Evolutionary conservation across 2,797 vertebrate genomes (phyloP), one percentile per base, ranked within the genome.

Genomic region (Phyllotis vaccarum): DNA sequence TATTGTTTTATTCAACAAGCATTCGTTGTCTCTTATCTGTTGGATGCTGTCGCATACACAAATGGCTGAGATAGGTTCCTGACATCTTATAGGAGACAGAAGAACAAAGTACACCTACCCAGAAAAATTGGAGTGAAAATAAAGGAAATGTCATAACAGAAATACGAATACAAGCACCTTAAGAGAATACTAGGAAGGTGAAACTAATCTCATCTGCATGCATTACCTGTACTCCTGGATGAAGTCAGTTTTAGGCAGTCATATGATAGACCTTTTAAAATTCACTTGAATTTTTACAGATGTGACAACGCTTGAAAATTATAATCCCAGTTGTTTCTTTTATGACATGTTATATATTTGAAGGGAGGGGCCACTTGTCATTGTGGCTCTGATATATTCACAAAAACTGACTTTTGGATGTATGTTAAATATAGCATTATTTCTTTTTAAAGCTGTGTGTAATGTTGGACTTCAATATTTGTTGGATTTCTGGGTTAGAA

Each of bases 1-100:
- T 96, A 91, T 94, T 96, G 22, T 93, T 94, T 96, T 96, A 90
- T 85, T 90, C 97, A 93, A 43, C 74, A 97, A 97, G 82, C 82
- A 94, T 89, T 96, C 92, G 79, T 95, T 95, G 24, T 80, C 62
- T 96, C 72, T 70, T 96, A 76, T 70, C 74, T 96, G 34, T 80
- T 94, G 93, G 89, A 96, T 96, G 89, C 68, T 94, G 13, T 94
- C 94, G 87, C 64, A 94, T 62, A 85, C 43, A 64, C 92, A 96
- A 64, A 93, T 94, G 64, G 86, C 76, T 97, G 95, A 96, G 85
- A 94, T 89, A 93, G 82, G 82, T 94, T 96, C 97, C 96, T 96
- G 75, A 72, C 70, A 37, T 96, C 64, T 96, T 81, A 46, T 66
- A 96, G 49, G 95, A 75, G 93, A 96, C 86, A 97, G 62, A 97